Base-by-base conservation (phyloP, 2,797 vertebrate genomes). In the Hozukius guyotensis region DNA sequence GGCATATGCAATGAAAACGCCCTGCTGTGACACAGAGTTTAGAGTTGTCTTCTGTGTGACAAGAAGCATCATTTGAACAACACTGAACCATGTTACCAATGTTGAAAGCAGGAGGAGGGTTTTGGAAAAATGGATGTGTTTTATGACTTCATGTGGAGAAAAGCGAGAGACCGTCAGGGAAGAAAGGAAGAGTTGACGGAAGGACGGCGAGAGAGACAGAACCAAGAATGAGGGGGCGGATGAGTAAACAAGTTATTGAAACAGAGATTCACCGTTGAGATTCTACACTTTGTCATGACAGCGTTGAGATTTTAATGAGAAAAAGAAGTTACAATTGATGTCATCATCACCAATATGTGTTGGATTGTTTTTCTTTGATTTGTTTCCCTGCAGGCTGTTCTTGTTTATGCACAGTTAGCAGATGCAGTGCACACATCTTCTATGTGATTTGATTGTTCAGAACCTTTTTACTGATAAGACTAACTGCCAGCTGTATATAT, bases 321-420 rank as follows among this genome's bases (percentile, higher is more conserved):
- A 63, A 70, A 67, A 77, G 3, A 59, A 80, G 80, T 89, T 91
- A 66, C 53, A 24, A 70, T 61, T 82, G 86, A 89, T 93, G 88
- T 90, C 87, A 91, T 87, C 88, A 91, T 88, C 77, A 70, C 25
- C 31, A 13, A 61, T 65, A 81, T 74, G 12, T 81, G 60, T 75
- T 84, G 75, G 20, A 53, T 55, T 68, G 2, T 82, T 82, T 72
- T 57, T 20, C 22, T 80, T 14, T 13, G 6, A 57, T 69, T 60
- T 64, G n/a, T 8, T 2, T 4, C 2, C 29, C 27, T 32, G 66
- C 14, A 46, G 11, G 22, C 53, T 76, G 20, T 75, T 46, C 27
- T 49, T 77, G 38, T 70, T 77, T 36, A 68, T 77, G 27, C 20
- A 29, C 24, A 31, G 25, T 14, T 5, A n/a, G n/a, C 32, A 29